Evolutionary conservation across 1,140 invertebrate genomes (phyloP).

Genomic region (Zaprionus davidi): DNA sequence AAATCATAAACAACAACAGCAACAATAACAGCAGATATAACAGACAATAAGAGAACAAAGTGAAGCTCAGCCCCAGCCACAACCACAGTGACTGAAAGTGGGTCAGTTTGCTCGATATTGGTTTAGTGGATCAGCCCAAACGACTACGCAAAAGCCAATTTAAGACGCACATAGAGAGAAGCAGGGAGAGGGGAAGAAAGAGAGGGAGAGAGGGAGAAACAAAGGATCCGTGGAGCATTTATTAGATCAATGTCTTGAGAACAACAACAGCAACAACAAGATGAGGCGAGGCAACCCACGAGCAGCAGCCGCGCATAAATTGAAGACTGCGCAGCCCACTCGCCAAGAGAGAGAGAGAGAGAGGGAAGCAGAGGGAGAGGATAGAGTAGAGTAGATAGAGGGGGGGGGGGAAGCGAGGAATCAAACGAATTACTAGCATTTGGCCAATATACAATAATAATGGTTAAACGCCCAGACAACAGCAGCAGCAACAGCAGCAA

Average conservation of each 20-base stretch:
- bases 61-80: constrained; percentile 1
- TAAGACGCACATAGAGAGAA: constrained; percentile 1
- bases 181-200: too few species aligned
- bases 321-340: constrained; percentile 62
- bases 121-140: constrained; percentile 69
- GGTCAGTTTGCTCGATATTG: constrained; percentile 63
- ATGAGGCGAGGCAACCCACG: constrained; percentile 30
- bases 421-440: constrained; percentile 69
- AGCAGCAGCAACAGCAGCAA: constrained; percentile 29
- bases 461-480: constrained; percentile 66
- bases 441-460: constrained; percentile 71
- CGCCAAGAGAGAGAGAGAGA: constrained; percentile 13
- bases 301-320: constrained; percentile 57
- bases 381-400: too few species aligned
- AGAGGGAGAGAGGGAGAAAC: constrained; percentile 13
- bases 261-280: constrained; percentile 17
- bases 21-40: constrained; percentile 8
- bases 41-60: constrained; percentile 13
- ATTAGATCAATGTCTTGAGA: constrained; percentile 70
- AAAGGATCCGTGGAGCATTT: constrained; percentile 51
- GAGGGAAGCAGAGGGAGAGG: too few species aligned
- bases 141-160: constrained; percentile 11
- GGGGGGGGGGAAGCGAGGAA: constrained; percentile 4
- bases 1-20: background rate
- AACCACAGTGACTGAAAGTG: constrained; percentile 30